A percentile compares a stretch with the other conserved stretches of the same genome.
Conservation (phyloP, 2,888 invertebrate species). For the Conchocele bisecta region DNA sequence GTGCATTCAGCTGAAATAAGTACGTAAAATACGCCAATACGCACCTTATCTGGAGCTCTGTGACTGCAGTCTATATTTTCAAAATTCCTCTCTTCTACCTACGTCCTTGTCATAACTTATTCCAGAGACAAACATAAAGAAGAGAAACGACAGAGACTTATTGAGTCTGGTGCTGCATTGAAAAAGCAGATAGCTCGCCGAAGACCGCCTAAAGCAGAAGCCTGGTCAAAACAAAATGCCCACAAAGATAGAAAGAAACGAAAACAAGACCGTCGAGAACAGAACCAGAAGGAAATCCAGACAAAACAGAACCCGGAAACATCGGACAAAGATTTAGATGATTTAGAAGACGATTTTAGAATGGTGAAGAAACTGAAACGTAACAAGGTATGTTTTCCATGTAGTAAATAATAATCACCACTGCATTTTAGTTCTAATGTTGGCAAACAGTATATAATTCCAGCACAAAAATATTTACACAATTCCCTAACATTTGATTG, state of each 20-base stretch:
- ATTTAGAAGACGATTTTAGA: slow-evolving; percentile 87
- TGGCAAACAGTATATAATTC: too few species aligned
- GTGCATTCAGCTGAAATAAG: too few species aligned
- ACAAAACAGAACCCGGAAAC: slow-evolving; percentile 85
- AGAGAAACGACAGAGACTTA: slow-evolving; percentile 88
- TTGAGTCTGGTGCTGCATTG: slow-evolving; percentile 87
- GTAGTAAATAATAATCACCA: too few species aligned
- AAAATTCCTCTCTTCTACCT: too few species aligned
- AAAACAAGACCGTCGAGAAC: slow-evolving; percentile 84
- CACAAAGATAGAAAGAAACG: slow-evolving; percentile 87
- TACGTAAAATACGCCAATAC: too few species aligned
- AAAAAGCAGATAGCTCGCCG: slow-evolving; percentile 44
- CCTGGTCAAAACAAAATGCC: slow-evolving; percentile 87
- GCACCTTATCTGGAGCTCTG: too few species aligned
- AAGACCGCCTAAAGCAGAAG: slow-evolving; percentile 82
- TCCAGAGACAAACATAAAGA: slow-evolving; percentile 90
- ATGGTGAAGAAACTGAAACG: slow-evolving; percentile 93
- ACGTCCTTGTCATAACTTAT: slow-evolving; percentile 17
- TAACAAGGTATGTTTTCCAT: slow-evolving; percentile 86
- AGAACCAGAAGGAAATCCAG: slow-evolving; percentile 68
- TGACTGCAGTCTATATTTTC: too few species aligned
- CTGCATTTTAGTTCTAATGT: too few species aligned
- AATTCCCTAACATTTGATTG: too few species aligned
- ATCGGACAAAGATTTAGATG: slow-evolving; percentile 79
- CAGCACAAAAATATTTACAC: too few species aligned